phyloP scores from a whole-genome alignment of 2,888 invertebrate species.

The Charanyca ferruginea region DNA sequence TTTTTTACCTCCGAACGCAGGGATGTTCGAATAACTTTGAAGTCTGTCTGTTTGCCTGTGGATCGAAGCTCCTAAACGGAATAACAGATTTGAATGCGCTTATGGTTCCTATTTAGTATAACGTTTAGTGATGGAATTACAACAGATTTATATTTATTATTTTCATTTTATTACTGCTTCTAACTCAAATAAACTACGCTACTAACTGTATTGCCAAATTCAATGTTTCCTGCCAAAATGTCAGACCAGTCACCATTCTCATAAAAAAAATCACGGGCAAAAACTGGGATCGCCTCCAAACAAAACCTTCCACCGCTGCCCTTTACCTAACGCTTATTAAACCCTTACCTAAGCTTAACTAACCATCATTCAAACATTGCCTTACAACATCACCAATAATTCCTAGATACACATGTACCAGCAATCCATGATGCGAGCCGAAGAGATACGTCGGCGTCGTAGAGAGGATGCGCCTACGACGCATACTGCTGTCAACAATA shows the following conservation, averaged over 20 bases:
- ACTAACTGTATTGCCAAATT: slow-evolving; percentile 1
- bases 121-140: too few species aligned
- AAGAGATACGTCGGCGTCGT: slow-evolving; percentile 85
- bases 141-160: too few species aligned
- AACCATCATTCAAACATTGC: slow-evolving; percentile 58
- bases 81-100: neutral
- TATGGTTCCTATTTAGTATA: too few species aligned
- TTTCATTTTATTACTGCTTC: too few species aligned
- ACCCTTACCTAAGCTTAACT: slow-evolving; percentile 24
- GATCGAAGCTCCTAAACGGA: neutral
- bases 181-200: neutral
- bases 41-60: neutral
- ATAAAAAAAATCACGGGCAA: slow-evolving; percentile 21
- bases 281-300: slow-evolving; percentile 31
- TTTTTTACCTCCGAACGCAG: neutral
- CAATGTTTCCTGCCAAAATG: slow-evolving; percentile 17
- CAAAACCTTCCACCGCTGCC: slow-evolving; percentile 13
- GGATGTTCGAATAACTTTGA: too few species aligned
- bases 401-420: slow-evolving; percentile 89
- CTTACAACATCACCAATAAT: slow-evolving; percentile 55
- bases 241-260: neutral
- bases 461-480: slow-evolving; percentile 83
- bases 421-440: slow-evolving; percentile 89
- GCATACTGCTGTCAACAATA: slow-evolving; percentile 88
- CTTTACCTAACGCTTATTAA: slow-evolving; percentile 38